A percentile compares a stretch with the other conserved stretches of the same genome.
These are phyloP conservation scores for Stigmatopora argus DNA, from an alignment of 2,113 vertebrate species.

Conservation along the genomic window DNA sequence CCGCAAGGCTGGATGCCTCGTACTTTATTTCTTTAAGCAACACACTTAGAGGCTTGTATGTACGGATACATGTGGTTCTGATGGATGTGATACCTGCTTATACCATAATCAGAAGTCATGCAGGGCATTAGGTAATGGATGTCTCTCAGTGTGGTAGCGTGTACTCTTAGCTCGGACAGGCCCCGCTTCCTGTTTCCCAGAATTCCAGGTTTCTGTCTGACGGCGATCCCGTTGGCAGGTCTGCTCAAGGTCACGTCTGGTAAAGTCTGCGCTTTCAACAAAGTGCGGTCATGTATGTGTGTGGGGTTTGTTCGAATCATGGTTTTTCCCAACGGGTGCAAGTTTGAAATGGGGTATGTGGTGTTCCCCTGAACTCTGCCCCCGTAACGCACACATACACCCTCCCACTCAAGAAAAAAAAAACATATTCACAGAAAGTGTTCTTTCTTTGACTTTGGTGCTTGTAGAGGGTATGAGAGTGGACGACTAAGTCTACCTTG, in stretches of 20 bases:
- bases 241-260: constrained; percentile 62
- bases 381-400: constrained; percentile 37
- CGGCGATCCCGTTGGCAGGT: constrained; percentile 56
- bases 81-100: constrained; percentile 9
- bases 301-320: constrained; percentile 22
- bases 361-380: constrained; percentile 62
- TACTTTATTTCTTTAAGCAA: constrained; percentile 39
- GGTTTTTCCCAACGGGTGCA: constrained; percentile 48
- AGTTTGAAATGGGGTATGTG: constrained; percentile 37
- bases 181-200: constrained; percentile 61
- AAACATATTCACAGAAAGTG: constrained; percentile 37
- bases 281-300: constrained; percentile 24
- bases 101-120: constrained; percentile 29
- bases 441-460: constrained; percentile 32
- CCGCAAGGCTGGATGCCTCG: constrained; percentile 35
- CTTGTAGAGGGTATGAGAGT: constrained; percentile 21
- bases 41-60: constrained; percentile 8
- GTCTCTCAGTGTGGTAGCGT: constrained; percentile 38
- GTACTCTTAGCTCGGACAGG: constrained; percentile 40
- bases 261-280: constrained; percentile 43
- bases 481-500: constrained; percentile 29
- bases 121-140: constrained; percentile 9
- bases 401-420: constrained; percentile 4
- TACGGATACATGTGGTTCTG: constrained; percentile 2
- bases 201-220: constrained; percentile 53